Conservation (phyloP, 2,797 vertebrate species). For the Tiaroga cobitis region DNA sequence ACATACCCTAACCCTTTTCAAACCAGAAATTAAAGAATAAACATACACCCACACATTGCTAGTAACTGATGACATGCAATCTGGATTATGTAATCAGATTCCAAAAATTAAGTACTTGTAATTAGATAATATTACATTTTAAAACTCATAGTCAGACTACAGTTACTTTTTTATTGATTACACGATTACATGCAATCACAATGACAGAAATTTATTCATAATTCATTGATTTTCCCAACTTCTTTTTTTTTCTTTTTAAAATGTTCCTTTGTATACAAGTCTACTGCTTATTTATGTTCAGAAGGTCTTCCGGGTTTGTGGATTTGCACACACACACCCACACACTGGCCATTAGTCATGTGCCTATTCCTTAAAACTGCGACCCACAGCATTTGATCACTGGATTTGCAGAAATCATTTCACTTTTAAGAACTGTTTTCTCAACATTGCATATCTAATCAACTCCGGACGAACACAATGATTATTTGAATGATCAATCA, state of each 20-base stretch:
- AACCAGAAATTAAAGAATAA: neutral
- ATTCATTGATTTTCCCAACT: neutral
- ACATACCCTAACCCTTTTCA: neutral
- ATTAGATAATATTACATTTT: neutral
- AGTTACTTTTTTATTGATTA: too few species aligned
- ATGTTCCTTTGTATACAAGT: neutral
- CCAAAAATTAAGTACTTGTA: too few species aligned
- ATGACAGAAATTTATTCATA: neutral
- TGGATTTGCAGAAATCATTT: too few species aligned
- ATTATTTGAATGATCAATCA: too few species aligned
- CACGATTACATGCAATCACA: neutral
- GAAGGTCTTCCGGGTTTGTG: neutral
- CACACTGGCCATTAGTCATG: too few species aligned
- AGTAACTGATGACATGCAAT: too few species aligned
- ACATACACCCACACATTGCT: neutral
- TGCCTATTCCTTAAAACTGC: too few species aligned
- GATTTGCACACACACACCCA: neutral
- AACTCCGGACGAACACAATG: too few species aligned
- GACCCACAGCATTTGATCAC: too few species aligned
- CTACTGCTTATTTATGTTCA: neutral
- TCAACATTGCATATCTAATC: too few species aligned
- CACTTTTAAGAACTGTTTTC: too few species aligned
- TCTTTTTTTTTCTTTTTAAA: neutral
- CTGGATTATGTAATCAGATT: too few species aligned
- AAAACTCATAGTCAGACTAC: neutral